A percentile compares a stretch with the other conserved stretches of the same genome.
These are phyloP conservation scores for Taxidea taxus DNA, from an alignment of 2,113 vertebrate genomes.

Conservation along the genomic window DNA sequence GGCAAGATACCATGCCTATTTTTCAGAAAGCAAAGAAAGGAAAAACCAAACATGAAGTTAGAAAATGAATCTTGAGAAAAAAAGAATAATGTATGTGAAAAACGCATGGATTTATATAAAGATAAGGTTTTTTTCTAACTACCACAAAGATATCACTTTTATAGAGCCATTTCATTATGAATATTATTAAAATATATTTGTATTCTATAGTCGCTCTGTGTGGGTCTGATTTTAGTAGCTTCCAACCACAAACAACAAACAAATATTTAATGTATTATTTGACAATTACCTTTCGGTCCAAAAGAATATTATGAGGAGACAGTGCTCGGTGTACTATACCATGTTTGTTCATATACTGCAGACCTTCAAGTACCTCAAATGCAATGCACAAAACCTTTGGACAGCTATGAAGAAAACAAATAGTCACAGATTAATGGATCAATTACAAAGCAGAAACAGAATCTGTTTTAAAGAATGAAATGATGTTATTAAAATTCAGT, in stretches of 20 bases:
- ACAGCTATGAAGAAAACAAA: constrained; percentile 80
- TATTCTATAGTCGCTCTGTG: not conserved
- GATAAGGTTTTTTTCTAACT: not conserved
- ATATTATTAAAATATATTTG: constrained; percentile 8
- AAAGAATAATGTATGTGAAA: not conserved
- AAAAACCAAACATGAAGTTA: not conserved
- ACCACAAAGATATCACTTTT: not conserved
- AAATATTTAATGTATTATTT: not conserved
- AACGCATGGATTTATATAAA: not conserved
- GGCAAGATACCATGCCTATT: not conserved
- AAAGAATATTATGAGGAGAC: constrained; percentile 90
- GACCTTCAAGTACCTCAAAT: constrained; percentile 93
- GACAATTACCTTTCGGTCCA: constrained; percentile 91
- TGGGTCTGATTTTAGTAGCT: not conserved
- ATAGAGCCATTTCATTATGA: not conserved
- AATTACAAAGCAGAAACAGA: constrained; percentile 29
- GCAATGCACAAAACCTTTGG: constrained; percentile 90
- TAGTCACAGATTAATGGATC: not conserved
- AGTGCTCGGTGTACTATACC: constrained; percentile 96
- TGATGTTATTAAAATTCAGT: not conserved
- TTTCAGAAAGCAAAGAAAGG: constrained; percentile 1
- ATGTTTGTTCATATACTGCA: constrained; percentile 95
- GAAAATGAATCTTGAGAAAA: not conserved
- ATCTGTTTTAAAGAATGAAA: not conserved
- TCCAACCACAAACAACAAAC: not conserved